Base-by-base conservation (phyloP, 1,140 invertebrate genomes). In the Dendrolimus kikuchii region DNA sequence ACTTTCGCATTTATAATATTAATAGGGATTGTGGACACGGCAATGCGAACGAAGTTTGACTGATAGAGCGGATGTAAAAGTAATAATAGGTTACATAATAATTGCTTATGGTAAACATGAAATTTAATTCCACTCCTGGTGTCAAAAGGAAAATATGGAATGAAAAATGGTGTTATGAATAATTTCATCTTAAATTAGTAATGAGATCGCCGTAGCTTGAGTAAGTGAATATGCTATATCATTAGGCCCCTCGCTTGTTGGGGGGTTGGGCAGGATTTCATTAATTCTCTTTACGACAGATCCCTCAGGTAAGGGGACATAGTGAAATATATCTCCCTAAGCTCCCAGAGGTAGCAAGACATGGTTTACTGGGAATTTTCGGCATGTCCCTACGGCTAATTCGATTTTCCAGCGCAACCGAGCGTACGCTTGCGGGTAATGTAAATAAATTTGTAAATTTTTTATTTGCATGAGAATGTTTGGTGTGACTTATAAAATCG, bases 251-350 rank as follows among this genome's bases (percentile, higher is more conserved):
- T 56, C 44, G 41, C 43, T 55, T 66, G 55, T 53, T 48, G 51
- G 51, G 53, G 53, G 44, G 47, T 51, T 52, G 50, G 40, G 41
- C 40, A 46, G 55, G 62, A 59, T 68, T 68, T 66, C 60, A 68
- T 66, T 68, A 68, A 68, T 68, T 68, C 60, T 55, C 58, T 64
- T 65, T 59, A 66, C 66, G 66, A 59, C 51, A 62, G 41, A 55
- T 50, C 60, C 55, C 23, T 23, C 54, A 50, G 51, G 50, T 55
- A 61, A n/a, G 49, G 44, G 49, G 47, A 40, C 40, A 8, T 58
- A 55, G 55, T 65, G 62, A 68, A 65, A 65, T 65, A 65, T 68
- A 36, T 57, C 23, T 23, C 23, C 23, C 23, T 23, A 23, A 23
- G 23, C 23, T 2, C 23, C 46, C 52, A 47, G 49, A 52, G 55